phyloP scores from a whole-genome alignment of 2,113 vertebrate genomes.

The Scytalopus superciliaris region DNA sequence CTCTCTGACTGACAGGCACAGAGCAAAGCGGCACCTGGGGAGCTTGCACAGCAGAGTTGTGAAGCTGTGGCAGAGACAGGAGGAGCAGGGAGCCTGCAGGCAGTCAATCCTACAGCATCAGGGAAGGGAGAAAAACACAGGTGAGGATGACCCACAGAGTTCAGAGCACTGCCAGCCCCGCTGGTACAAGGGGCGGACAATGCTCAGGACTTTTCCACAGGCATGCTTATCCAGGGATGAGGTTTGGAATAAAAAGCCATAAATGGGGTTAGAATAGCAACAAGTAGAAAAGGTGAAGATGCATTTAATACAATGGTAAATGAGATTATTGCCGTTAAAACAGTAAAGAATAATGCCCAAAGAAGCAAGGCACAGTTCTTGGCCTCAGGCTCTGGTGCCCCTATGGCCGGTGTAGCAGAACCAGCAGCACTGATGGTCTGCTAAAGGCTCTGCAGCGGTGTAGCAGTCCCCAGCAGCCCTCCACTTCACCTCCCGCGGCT shows the following conservation, averaged over 20 bases:
- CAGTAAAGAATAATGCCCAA: neutral
- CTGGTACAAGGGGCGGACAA: neutral
- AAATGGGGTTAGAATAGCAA: neutral
- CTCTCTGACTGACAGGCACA: neutral
- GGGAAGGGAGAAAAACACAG: neutral
- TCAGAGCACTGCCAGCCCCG: too few relatives aligned
- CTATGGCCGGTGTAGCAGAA: neutral
- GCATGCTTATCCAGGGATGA: neutral
- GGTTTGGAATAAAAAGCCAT: neutral
- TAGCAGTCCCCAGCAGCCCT: rapidly evolving
- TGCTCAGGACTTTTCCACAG: neutral
- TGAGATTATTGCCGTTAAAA: neutral
- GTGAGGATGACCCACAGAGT: neutral
- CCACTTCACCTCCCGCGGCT: rapidly evolving
- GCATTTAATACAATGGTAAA: neutral
- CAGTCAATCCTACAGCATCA: rapidly evolving
- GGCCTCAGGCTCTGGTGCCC: neutral
- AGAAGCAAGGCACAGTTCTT: neutral
- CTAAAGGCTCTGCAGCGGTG: neutral
- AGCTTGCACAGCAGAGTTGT: neutral
- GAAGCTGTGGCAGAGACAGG: neutral
- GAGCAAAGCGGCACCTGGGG: neutral
- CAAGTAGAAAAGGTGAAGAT: neutral
- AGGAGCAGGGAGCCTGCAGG: neutral
- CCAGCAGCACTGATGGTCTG: rapidly evolving